Base-by-base conservation (phyloP, 1,140 invertebrate species). In the Eciton burchellii region DNA sequence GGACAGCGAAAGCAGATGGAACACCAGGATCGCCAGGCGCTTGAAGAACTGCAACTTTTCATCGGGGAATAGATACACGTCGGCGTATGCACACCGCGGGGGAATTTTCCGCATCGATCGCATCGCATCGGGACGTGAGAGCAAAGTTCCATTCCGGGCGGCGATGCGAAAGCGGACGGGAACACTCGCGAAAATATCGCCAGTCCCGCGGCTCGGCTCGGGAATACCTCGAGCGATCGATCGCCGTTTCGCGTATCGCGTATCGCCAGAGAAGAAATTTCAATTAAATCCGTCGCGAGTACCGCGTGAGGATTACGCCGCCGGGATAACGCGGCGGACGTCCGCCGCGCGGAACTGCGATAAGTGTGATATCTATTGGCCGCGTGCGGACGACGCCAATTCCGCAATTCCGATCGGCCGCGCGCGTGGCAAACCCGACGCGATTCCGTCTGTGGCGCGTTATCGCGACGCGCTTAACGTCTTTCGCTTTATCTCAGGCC, bases 1-100 rank as follows among this genome's bases (percentile, higher is more conserved):
- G 71, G 98, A 99, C 47, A 99, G 95, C 43, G 97, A 96, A 0
- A 98, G 93, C 68, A 99, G 94, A 93, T 99, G 98, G 29, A 98
- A 95, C 85, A 97, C 95, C 49, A 99, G 95, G 85, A 99, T 97
- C 21, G 97, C 95, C 21, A 99, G 95, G 43, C 98, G 95, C 93
- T 99, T 98, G 60, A 99, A 94, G 92, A 99, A 99, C 94, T 99
- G 98, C 83, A 93, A 90, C 93, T 94, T 79, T 90, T 91, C 84
- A 65, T 70, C 19, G 3, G 8, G n/a, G 65, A 63, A 88, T 81
- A 63, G 62, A 84, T 56, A 35, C 35, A 35, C n/a, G 57, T 79
- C 45, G 73, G 63, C 63, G 62, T 68, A 56, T 57, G 74, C 74
- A 56, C 41, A 35, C 63, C 35, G 54, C 63, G 35, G 41, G 35